These are phyloP conservation scores for Muricea muricata DNA, from an alignment of 92 coral and sea anemone genomes.

Conservation along the genomic window DNA sequence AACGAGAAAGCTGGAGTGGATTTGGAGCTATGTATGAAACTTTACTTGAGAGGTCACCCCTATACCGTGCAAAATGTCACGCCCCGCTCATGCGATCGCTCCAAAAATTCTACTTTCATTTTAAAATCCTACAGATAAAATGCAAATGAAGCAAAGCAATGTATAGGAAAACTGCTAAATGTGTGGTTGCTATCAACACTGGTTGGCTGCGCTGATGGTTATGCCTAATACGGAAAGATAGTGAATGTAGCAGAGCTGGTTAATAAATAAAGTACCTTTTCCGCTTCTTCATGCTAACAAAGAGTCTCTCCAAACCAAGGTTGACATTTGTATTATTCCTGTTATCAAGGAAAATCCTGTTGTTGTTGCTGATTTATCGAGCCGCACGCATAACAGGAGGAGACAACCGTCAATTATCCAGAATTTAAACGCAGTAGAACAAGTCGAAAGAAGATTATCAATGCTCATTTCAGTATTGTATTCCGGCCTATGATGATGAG, in stretches of 20 bases:
- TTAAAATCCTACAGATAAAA: conserved; percentile 13
- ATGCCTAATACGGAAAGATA: conserved; percentile 8
- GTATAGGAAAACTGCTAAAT: conserved; percentile 10
- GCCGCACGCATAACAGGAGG: conserved; percentile 21
- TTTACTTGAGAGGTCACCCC: conserved; percentile 15
- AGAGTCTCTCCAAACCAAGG: conserved; percentile 6
- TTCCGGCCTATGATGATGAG: conserved; percentile 7
- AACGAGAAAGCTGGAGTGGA: conserved; percentile 25
- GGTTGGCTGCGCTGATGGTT: conserved; percentile 18
- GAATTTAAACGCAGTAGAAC: conserved; percentile 5
- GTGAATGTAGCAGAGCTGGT: conserved; percentile 22
- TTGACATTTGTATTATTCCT: conserved; percentile 14
- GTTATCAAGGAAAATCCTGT: conserved; percentile 12
- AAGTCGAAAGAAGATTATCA: conserved; percentile 18
- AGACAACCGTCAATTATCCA: conserved; percentile 8
- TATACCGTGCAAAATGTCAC: neutral
- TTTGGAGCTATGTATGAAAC: neutral
- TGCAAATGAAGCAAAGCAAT: conserved; percentile 19
- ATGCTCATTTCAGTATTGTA: conserved; percentile 21
- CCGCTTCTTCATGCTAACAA: conserved; percentile 9
- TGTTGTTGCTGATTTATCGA: conserved; percentile 13
- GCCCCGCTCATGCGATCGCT: neutral
- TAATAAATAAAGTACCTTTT: conserved; percentile 19
- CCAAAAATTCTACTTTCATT: neutral
- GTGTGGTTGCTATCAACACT: conserved; percentile 16